Base-by-base conservation (phyloP, 2,113 vertebrate genomes). In the Onychorhynchus coronatus region DNA sequence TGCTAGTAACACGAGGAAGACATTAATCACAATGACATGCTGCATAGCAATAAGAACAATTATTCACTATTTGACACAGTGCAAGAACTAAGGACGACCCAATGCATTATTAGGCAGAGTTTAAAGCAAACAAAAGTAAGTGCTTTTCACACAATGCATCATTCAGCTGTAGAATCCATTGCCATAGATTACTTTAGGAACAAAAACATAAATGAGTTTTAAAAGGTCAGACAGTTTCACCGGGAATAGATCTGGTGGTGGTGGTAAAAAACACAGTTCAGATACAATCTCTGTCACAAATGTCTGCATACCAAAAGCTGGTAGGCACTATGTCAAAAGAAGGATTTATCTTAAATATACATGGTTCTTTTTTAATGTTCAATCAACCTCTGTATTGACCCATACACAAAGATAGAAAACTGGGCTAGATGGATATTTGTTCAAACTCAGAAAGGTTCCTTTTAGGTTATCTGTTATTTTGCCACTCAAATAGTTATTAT, bases 21-120 rank as follows among this genome's bases (percentile, higher is more conserved):
- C 72, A 92, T 97, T 95, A 90, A 94, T 94, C 95, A 94, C 41
- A 58, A 39, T 80, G 75, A 80, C 11, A 19, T 62, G 30, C 68
- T 77, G 82, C 79, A 92, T 74, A 93, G 50, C 49, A 95, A 63
- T 88, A 94, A 75, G 82, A 93, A 83, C 79, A 92, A 88, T 96
- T 96, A 92, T 71, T 96, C 92, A 88, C 67, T 77, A 4, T 85
- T 78, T 92, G 79, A 86, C 79, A 94, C 53, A 93, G 77, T 70
- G 23, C 25, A 81, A 94, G 67, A 88, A 71, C 59, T 79, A 91
- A 91, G 83, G 63, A 90, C 2, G 0, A 71, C 67, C 67, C 85
- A 76, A 24, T 35, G 19, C 88, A 93, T 95, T 93, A 91, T 71
- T 86, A 80, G 67, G 28, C 28, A 93, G 79, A 88, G 14, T 91